These are phyloP conservation scores for Malurus leucopterus DNA, from an alignment of 2,797 vertebrate species.

Conservation along the genomic window DNA sequence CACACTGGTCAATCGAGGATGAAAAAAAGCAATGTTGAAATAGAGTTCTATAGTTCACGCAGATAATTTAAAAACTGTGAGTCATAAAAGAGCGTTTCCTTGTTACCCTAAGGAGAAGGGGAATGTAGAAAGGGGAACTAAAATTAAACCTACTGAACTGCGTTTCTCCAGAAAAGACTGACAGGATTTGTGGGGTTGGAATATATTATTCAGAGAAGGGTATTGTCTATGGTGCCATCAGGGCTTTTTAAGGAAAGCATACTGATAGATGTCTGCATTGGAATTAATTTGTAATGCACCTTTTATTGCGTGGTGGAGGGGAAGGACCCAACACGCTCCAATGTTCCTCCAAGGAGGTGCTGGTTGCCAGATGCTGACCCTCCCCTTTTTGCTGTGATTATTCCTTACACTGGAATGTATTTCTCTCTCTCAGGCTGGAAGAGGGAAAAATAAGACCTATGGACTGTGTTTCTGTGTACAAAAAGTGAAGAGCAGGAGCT, in stretches of 20 bases:
- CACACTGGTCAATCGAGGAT: not conserved
- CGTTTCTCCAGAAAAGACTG: conserved; percentile 59
- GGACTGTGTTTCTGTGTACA: not conserved
- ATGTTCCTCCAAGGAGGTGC: not conserved
- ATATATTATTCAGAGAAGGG: conserved; percentile 52
- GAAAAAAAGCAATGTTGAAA: conserved; percentile 28
- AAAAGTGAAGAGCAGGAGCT: not conserved
- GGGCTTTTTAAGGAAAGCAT: conserved; percentile 41
- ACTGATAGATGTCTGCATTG: conserved; percentile 45
- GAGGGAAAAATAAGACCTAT: not conserved
- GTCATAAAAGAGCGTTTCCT: conserved; percentile 17
- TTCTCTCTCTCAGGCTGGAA: not conserved
- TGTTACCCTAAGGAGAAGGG: conserved; percentile 37
- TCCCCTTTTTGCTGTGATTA: conserved; percentile 8
- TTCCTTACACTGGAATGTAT: conserved; percentile 21
- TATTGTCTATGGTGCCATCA: conserved; percentile 19
- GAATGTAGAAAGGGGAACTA: conserved; percentile 8
- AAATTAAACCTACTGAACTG: conserved; percentile 47
- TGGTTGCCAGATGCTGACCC: conserved; percentile 16
- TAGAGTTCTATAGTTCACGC: not conserved
- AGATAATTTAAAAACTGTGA: not conserved
- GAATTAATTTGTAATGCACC: conserved; percentile 43
- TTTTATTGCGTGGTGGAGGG: not conserved
- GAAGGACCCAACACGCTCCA: not conserved
- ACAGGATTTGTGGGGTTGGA: conserved; percentile 55